Percentiles rank a stretch among this genome's conserved stretches.
phyloP scores from a whole-genome alignment of 1,140 invertebrate genomes.

The silkworm (Bombyx mori) region DNA sequence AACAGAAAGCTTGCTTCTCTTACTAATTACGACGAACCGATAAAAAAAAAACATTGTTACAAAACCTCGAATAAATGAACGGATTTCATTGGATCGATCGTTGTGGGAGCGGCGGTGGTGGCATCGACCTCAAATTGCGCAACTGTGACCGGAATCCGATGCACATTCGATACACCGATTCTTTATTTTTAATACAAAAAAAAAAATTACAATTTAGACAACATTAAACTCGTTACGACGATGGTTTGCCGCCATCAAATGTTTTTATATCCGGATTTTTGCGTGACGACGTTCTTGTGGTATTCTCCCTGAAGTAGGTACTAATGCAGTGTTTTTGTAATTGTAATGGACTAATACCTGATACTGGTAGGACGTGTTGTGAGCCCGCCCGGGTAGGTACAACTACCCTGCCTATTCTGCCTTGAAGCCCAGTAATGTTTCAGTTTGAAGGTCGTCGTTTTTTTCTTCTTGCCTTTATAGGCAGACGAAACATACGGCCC shows the following conservation, averaged over 20 bases:
- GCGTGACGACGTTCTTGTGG: too few species aligned
- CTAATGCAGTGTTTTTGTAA: too few species aligned
- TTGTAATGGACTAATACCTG: too few species aligned
- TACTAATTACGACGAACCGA: background rate
- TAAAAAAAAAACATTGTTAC: slow-evolving; percentile 7
- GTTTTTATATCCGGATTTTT: too few species aligned
- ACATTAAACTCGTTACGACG: slow-evolving; percentile 8
- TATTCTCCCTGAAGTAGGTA: too few species aligned
- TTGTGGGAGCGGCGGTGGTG: slow-evolving; percentile 25
- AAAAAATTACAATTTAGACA: slow-evolving; percentile 7
- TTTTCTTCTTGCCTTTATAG: too few species aligned
- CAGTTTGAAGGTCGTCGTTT: too few species aligned
- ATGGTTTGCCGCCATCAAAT: background rate
- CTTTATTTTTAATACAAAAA: slow-evolving; percentile 6
- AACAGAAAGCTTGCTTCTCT: background rate
- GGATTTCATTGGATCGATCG: slow-evolving; percentile 34
- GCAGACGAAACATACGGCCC: too few species aligned
- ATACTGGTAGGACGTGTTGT: too few species aligned
- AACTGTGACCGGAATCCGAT: slow-evolving; percentile 14
- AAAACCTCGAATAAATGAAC: slow-evolving; percentile 27
- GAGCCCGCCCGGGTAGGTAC: too few species aligned
- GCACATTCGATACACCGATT: slow-evolving; percentile 20
- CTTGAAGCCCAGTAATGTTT: too few species aligned
- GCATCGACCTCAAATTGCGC: slow-evolving; percentile 35
- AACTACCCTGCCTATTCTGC: too few species aligned